Base-by-base conservation (phyloP, 2,113 vertebrate genomes). In the Istiophorus platypterus region DNA sequence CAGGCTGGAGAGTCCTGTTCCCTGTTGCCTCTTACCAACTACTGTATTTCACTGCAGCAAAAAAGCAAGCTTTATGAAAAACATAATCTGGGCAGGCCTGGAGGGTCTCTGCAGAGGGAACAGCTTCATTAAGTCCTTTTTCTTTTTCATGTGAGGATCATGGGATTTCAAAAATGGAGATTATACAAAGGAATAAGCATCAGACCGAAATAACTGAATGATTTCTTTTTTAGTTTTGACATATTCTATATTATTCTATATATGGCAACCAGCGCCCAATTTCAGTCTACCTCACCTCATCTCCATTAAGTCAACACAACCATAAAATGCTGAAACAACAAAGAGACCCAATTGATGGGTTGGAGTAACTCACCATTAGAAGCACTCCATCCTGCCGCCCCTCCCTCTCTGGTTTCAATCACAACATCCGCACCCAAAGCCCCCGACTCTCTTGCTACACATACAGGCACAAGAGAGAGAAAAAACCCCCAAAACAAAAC, bases 41-140 rank as follows among this genome's bases (percentile, higher is more conserved):
- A 68, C 90, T 91, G 72, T 62, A 75, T 86, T 88, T 85, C 91
- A 90, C 89, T 90, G 92, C 93, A 92, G 91, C 88, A 93, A 84
- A 92, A 92, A 74, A 72, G 7, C n/a, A n/a, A 79, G 70, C 76
- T 85, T 89, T 91, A 31, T 70, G 29, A 81, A 86, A 88, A 79
- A 66, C 63, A 18, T 73, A 1, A 78, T 90, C 34, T 49, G 80
- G 72, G 59, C 54, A 2, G n/a, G 39, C 18, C 63, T 27, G 63
- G 47, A 51, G 72, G 22, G 13, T 61, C 37, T 66, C 11, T 27
- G 68, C 49, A 71, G 61, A 75, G 26, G 24, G 41, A 81, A 51
- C 4, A 18, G 64, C 14, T 37, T 76, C 29, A 41, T 81, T 63
- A 51, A 67, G 52, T 12, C 54, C 0, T n/a, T 39, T 2, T 11